Base-by-base conservation (phyloP, 1,140 invertebrate species). In the Episyrphus balteatus region DNA sequence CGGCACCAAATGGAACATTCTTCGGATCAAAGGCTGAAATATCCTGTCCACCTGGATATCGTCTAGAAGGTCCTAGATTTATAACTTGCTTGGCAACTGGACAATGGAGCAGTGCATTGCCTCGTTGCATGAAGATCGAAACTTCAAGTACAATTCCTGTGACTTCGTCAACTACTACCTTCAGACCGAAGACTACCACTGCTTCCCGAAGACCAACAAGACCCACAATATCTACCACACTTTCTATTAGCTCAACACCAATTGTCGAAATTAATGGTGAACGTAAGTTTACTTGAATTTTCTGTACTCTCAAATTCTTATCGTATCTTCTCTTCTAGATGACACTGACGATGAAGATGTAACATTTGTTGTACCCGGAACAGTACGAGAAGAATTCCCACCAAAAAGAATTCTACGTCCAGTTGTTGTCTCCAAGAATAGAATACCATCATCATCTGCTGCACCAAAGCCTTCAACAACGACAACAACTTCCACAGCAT, bases 1-100 rank as follows among this genome's bases (percentile, higher is more conserved):
- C 84, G 8, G 72, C 77, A 0, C 79, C 72, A 57, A 84, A 79
- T 70, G 73, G 73, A 52, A 84, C 74, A 13, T 77, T 74, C 51
- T 83, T 75, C 64, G 86, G 78, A 55, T 79, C 79, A 38, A 66
- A 80, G 13, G 81, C 88, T 7, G 81, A 82, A 50, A 92, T 92
- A 59, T 75, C 74, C 13, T 94, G 91, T 58, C 73, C 78, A 7
- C 72, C 75, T 14, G 82, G 83, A 5, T 88, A 78, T 59, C 75
- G 73, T 50, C 68, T 93, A 39, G 70, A 78, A 17, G 91, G 90
- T 17, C 70, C 79, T 1, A 71, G 75, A 9, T 71, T 76, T 43
- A 74, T 90, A 21, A 75, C 73, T 26, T 94, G 91, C 57, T 69
- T 86, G 42, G 72, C 80, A 13, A 81, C 77, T 41, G 90, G 90